Conservation (phyloP, 2,113 vertebrate species). For the Nesogale talazaci region DNA sequence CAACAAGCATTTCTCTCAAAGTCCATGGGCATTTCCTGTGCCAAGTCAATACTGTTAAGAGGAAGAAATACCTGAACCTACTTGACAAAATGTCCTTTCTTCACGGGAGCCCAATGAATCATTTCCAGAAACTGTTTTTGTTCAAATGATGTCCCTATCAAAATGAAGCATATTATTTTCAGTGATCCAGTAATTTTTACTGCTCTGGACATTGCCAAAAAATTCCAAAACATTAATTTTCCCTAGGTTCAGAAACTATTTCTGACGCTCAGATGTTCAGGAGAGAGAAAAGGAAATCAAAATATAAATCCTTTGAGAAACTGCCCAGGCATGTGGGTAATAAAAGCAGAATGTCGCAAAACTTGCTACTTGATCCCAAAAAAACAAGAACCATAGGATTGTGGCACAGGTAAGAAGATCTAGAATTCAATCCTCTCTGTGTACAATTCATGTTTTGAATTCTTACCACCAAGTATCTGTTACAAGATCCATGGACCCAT, state of each 20-base stretch:
- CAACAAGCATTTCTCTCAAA: neutral
- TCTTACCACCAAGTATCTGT: neutral
- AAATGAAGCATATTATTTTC: neutral
- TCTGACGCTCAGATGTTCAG: neutral
- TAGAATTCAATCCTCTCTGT: neutral
- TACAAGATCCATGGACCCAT: no score
- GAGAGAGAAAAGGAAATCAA: neutral
- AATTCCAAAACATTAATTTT: neutral
- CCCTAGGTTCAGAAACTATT: neutral
- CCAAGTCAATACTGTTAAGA: neutral
- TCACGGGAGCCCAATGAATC: neutral
- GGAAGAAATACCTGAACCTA: neutral
- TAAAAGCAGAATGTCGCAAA: neutral
- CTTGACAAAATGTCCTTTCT: neutral
- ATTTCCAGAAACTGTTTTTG: neutral
- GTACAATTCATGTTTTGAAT: neutral
- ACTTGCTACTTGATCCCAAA: neutral
- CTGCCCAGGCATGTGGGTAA: neutral
- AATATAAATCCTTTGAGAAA: neutral
- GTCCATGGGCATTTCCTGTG: neutral
- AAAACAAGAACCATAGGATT: neutral
- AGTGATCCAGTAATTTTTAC: neutral
- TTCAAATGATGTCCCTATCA: neutral
- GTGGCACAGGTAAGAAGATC: neutral
- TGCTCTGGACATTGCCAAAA: neutral